Percentiles rank a stretch among this genome's conserved stretches.
These are phyloP conservation scores for Danio aesculapii DNA, from an alignment of 2,797 vertebrate genomes.

Conservation along the genomic window DNA sequence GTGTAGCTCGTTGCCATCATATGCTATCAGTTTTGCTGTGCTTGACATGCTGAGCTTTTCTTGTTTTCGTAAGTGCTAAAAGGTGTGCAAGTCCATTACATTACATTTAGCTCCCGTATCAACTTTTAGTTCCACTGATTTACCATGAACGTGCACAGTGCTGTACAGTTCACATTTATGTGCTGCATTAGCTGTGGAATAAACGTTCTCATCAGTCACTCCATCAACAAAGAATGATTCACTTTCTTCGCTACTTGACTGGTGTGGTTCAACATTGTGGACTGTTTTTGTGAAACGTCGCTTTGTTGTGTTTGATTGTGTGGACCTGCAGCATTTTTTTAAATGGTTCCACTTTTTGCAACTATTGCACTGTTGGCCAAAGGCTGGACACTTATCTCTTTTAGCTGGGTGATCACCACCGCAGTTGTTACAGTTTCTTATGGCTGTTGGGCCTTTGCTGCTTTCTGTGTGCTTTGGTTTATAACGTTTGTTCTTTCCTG, in stretches of 20 bases:
- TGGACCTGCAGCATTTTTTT: conserved; percentile 31
- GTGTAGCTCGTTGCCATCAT: conserved; percentile 14
- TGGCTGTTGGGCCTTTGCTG: not conserved
- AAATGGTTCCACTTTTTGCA: conserved; percentile 27
- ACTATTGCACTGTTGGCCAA: conserved; percentile 24
- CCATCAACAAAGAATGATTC: conserved; percentile 26
- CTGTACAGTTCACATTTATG: conserved; percentile 10
- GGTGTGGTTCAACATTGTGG: conserved; percentile 3
- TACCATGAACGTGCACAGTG: not conserved
- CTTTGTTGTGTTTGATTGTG: not conserved
- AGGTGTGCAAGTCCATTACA: not conserved
- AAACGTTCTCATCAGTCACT: not conserved
- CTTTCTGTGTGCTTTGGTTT: not conserved
- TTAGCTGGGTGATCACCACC: not conserved
- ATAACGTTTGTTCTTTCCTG: not conserved
- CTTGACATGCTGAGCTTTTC: conserved; percentile 9
- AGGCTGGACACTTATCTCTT: conserved; percentile 8
- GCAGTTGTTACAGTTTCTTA: conserved; percentile 10
- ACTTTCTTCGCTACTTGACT: not conserved
- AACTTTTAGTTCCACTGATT: not conserved
- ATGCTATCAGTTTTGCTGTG: conserved; percentile 14
- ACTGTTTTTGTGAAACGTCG: not conserved
- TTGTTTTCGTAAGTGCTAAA: not conserved
- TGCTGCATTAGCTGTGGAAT: not conserved
- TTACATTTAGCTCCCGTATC: conserved; percentile 8